A percentile compares a stretch with the other conserved stretches of the same genome.
Evolutionary conservation across 92 coral and sea anemone species (phyloP).

Genomic region (Parazoanthus atlanticus): DNA sequence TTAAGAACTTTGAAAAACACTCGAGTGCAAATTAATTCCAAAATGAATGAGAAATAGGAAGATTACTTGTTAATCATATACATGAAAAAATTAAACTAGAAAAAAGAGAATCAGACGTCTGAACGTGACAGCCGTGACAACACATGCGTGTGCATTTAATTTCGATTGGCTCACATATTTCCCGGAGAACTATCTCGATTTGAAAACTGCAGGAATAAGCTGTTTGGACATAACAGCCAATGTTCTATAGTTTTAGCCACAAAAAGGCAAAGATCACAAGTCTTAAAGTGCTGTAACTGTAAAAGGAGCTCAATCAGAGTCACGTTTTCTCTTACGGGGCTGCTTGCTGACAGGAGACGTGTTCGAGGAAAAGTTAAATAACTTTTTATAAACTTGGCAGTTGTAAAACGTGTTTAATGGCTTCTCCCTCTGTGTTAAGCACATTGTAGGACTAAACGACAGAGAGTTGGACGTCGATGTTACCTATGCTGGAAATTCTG

Average conservation of each 20-base stretch:
- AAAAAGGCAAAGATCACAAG: no score
- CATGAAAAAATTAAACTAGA: background rate
- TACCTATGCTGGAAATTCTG: background rate
- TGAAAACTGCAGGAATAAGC: no score
- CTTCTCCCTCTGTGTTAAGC: background rate
- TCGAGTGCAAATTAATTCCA: no score
- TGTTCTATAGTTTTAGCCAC: no score
- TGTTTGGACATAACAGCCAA: no score
- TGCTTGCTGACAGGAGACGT: constrained; percentile 15
- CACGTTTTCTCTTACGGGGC: constrained; percentile 5
- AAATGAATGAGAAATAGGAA: background rate
- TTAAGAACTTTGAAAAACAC: background rate
- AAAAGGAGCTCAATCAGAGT: background rate
- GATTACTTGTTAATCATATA: constrained; percentile 21
- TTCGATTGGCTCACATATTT: constrained; percentile 13
- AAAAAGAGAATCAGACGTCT: background rate
- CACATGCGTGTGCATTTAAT: background rate
- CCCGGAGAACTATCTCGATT: no score
- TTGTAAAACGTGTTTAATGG: constrained; percentile 11
- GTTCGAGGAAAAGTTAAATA: constrained; percentile 2
- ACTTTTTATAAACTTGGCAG: constrained; percentile 17
- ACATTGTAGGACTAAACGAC: constrained; percentile 8
- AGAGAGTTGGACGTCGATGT: constrained; percentile 3
- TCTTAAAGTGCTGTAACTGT: no score
- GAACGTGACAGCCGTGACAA: background rate